Percentiles rank a stretch among this genome's conserved stretches.
Evolutionary conservation across 2,113 vertebrate genomes (phyloP).

Genomic region (Chionodraco myersi): DNA sequence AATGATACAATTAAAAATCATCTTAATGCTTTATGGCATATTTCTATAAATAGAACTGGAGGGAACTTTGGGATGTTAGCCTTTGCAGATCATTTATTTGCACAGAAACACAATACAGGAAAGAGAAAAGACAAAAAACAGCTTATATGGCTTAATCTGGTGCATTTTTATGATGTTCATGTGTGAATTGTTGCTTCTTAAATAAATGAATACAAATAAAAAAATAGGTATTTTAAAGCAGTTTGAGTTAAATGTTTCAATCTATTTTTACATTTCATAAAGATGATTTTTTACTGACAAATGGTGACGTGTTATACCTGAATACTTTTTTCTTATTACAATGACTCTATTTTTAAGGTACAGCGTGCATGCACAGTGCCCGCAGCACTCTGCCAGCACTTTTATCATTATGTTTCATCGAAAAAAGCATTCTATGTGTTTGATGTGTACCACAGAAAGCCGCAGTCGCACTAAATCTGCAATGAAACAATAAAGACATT

Average conservation of each 20-base stretch:
- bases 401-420: conserved; percentile 13
- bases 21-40: not conserved
- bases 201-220: no score
- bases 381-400: conserved; percentile 6
- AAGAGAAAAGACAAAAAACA: no score
- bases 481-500: not conserved
- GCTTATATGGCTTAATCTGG: no score
- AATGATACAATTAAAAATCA: conserved; percentile 4
- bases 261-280: not conserved
- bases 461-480: not conserved
- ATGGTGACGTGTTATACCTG: not conserved
- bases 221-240: no score
- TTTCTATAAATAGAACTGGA: not conserved
- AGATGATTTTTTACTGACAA: not conserved
- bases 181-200: no score
- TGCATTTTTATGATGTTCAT: no score
- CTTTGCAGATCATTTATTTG: no score
- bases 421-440: not conserved
- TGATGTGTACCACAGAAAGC: conserved; percentile 24
- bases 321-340: not conserved
- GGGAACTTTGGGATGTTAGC: no score
- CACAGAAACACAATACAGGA: no score
- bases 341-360: not conserved
- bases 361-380: not conserved
- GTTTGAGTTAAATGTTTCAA: not conserved